Percentiles rank a stretch among this genome's conserved stretches.
Conservation (phyloP, 2,888 invertebrate genomes). For the Phanerotoma sp. region DNA sequence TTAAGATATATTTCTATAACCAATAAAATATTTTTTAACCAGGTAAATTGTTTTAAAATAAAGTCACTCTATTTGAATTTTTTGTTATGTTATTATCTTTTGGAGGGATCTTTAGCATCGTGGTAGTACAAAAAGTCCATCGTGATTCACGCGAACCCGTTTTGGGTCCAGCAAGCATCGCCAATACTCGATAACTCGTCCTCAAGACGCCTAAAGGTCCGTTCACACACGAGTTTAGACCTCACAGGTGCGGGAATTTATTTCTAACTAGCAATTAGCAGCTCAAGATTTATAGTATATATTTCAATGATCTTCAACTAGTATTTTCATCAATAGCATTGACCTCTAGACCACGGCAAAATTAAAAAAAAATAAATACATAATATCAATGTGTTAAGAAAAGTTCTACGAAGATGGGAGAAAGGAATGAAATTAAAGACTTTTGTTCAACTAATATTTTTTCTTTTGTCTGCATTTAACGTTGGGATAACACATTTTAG, state of each 20-base stretch:
- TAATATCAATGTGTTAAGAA: too few relatives aligned
- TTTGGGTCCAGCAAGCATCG: slow-evolving; percentile 20
- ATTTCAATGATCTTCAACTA: background rate
- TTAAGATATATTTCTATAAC: too few relatives aligned
- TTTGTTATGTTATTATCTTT: background rate
- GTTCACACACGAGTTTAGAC: slow-evolving; percentile 12
- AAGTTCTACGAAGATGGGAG: too few relatives aligned
- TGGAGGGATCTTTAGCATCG: background rate
- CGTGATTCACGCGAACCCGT: slow-evolving; percentile 28
- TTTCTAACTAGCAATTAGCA: background rate
- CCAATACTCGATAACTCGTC: slow-evolving; percentile 25
- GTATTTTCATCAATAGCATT: background rate
- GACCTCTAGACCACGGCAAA: too few relatives aligned
- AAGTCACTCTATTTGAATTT: background rate
- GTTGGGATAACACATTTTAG: too few relatives aligned
- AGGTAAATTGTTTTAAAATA: too few relatives aligned
- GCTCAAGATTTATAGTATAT: background rate
- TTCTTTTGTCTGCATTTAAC: too few relatives aligned
- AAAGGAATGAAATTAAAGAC: too few relatives aligned
- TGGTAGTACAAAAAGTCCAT: slow-evolving; percentile 13
- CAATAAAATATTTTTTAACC: too few relatives aligned
- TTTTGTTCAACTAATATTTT: too few relatives aligned
- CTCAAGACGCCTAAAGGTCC: slow-evolving; percentile 24
- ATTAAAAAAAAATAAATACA: too few relatives aligned
- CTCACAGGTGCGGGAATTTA: background rate